Evolutionary conservation across 2,888 invertebrate genomes (phyloP).

Genomic region (Eupithecia subumbrata): DNA sequence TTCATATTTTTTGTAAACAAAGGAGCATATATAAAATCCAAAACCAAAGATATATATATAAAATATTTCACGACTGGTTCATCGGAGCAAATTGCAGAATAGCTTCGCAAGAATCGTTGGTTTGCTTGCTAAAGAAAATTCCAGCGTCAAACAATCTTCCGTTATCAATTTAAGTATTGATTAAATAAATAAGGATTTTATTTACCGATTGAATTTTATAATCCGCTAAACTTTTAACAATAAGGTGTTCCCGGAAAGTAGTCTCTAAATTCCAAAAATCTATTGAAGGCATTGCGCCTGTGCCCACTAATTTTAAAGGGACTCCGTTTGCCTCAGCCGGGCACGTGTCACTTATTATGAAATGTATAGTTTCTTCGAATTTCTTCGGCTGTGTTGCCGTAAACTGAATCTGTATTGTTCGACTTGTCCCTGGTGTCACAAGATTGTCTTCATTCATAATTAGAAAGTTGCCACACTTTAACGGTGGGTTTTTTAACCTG

Average conservation of each 20-base stretch:
- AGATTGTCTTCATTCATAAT: slow-evolving; percentile 76
- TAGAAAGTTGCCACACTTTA: slow-evolving; percentile 75
- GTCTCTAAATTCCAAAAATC: slow-evolving; percentile 83
- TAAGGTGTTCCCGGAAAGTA: slow-evolving; percentile 85
- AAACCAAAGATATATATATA: too few species aligned
- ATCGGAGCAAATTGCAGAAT: too few species aligned
- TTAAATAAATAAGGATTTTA: background rate
- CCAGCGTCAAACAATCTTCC: background rate
- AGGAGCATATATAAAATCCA: too few species aligned
- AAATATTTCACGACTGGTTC: too few species aligned
- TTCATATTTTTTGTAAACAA: background rate
- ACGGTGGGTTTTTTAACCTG: slow-evolving; percentile 71
- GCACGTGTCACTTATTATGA: slow-evolving; percentile 77
- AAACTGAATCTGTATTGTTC: slow-evolving; percentile 73
- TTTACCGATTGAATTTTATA: slow-evolving; percentile 77
- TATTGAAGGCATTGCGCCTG: slow-evolving; percentile 82
- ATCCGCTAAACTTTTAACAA: slow-evolving; percentile 80
- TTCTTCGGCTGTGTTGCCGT: slow-evolving; percentile 63
- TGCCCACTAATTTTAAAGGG: slow-evolving; percentile 76
- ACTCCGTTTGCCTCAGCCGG: slow-evolving; percentile 80
- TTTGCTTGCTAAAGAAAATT: background rate
- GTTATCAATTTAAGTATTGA: too few species aligned
- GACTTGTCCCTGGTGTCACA: slow-evolving; percentile 74
- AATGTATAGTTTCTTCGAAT: slow-evolving; percentile 74
- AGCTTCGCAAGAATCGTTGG: background rate